phyloP scores from a whole-genome alignment of 2,888 invertebrate species.

The Helobdella robusta region DNA sequence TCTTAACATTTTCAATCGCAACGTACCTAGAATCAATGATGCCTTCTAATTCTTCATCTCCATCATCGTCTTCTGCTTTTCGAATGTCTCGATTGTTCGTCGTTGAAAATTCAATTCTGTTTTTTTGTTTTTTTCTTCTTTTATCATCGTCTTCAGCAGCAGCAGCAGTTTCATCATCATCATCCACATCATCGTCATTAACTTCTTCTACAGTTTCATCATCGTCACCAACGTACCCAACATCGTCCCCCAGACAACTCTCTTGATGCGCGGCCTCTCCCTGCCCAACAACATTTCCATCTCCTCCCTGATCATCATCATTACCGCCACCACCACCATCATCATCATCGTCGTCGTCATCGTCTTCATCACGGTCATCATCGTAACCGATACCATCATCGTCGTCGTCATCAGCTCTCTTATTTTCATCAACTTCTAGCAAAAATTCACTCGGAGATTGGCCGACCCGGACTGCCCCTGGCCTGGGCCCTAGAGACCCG shows the following conservation, averaged over 20 bases:
- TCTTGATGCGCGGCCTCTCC: not conserved
- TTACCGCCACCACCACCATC: not conserved
- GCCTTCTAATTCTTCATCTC: constrained; percentile 38
- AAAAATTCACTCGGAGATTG: constrained; percentile 16
- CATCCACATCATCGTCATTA: not conserved
- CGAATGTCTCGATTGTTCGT: constrained; percentile 25
- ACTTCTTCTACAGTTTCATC: constrained; percentile 6
- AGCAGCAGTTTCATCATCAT: not conserved
- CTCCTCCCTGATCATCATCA: not conserved
- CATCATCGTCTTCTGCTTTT: constrained; percentile 38
- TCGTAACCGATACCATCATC: not conserved
- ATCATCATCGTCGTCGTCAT: constrained; percentile 10
- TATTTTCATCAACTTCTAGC: constrained; percentile 1
- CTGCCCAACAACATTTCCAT: not conserved
- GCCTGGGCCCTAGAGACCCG: too few relatives aligned
- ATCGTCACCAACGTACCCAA: not conserved
- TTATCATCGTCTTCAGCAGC: not conserved
- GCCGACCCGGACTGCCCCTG: constrained; percentile 11
- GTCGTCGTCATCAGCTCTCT: constrained; percentile 11
- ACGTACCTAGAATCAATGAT: constrained; percentile 31
- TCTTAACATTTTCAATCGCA: constrained; percentile 18
- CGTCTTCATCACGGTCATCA: not conserved
- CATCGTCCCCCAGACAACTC: not conserved
- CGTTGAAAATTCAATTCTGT: not conserved
- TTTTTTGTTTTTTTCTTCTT: not conserved